Base-by-base conservation (phyloP, 2,113 vertebrate genomes). In the Condylura cristata region DNA sequence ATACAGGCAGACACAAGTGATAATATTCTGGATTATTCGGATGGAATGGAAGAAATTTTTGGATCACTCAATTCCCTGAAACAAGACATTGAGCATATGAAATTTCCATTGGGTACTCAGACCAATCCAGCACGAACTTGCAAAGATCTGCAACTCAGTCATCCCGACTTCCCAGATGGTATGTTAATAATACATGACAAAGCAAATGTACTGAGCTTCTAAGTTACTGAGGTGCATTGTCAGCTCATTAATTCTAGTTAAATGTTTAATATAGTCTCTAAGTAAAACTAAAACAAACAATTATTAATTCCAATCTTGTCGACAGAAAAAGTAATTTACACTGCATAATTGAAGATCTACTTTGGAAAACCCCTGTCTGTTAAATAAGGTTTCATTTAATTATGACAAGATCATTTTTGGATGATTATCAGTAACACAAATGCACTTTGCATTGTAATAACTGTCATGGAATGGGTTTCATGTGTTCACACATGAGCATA, bases 21-120 rank as follows among this genome's bases (percentile, higher is more conserved):
- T 74, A 98, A 97, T 53, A 98, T 99, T 91, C 98, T 99, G 97
- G 99, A 99, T 95, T 99, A 99, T 32, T 98, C 98, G 0, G 99
- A 99, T 89, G 99, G 99, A 93, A 99, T 99, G 99, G 99, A 99
- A 94, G 99, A 99, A 95, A 99, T 99, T 95, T 99, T 99, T 71
- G 98, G 99, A 81, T 99, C 99, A 0, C 96, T 99, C 84, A 99
- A 99, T 95, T 99, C 99, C 87, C 98, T 99, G 94, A 99, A 99
- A 91, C 99, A 99, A 96, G 99, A 99, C 94, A 99, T 99, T 0
- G 99, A 99, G 86, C 99, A 99, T 28, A 99, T 99, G 99, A 99
- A 99, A 95, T 99, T 99, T 86, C 99, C 99, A 1, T 99, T 99
- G 99, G 99, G 99, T 53, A 99, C 99, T 0, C 99, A 99, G 92